Base-by-base conservation (phyloP, 2,888 invertebrate genomes). In the Xylota segnis region DNA sequence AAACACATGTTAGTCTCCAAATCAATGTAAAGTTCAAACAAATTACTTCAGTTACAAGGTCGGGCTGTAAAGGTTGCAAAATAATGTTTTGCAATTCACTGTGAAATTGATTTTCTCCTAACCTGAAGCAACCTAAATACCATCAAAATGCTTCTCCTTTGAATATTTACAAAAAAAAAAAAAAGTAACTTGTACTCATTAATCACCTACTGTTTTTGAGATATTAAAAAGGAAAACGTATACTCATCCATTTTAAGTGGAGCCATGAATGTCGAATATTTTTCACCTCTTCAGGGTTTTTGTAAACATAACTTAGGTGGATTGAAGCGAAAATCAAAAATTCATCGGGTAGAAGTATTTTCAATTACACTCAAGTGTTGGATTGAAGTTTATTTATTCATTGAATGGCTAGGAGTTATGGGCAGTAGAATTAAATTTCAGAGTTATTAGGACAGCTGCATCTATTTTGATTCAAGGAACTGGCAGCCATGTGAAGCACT, bases 161-260 rank as follows among this genome's bases (percentile, higher is more conserved):
- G 40, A 34, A 47, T 37, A 52, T 71, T 66, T 71, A 43, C 50
- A 37, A 18, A 16, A 45, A 74, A 68, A 23, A 32, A n/a, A 23
- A 47, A 58, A 72, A 47, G 3, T 23, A 23, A 66, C 56, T 63
- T 79, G 32, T 29, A 34, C 75, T 75, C 83, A 84, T 84, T 84
- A 79, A 84, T 84, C 83, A 84, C 74, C 63, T 58, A 70, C 61
- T 58, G 45, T 68, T 50, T 74, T 52, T 70, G 70, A 68, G 68
- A 70, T 70, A 77, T 34, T 37, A 40, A 43, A 59, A 74, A 68
- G 47, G 47, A 70, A 78, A 71, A 45, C 65, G 83, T 79, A 70
- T 34, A 84, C 75, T 84, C 83, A 84, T 84, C 47, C 74, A 65
- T 84, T 84, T 84, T 84, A 84, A 84, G 79, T 84, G 79, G 54